Evolutionary conservation across 64 coral and sea anemone species (phyloP).

Genomic region (Anthopleura sola): DNA sequence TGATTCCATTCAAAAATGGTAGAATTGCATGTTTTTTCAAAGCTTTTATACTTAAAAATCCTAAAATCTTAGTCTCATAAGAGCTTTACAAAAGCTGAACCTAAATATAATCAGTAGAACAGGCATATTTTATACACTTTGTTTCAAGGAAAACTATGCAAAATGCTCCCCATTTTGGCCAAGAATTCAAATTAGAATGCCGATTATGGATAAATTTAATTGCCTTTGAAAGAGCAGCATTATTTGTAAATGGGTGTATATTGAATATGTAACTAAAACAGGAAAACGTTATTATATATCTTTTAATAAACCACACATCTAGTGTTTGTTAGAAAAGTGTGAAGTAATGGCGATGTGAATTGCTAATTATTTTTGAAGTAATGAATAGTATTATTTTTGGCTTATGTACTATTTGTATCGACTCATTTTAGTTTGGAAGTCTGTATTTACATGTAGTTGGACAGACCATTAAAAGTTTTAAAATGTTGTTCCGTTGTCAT

Average conservation of each 20-base stretch:
- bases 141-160: not conserved
- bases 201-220: not conserved
- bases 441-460: constrained; percentile 18
- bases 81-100: constrained; percentile 2
- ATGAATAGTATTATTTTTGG: constrained; percentile 12
- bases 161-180: constrained; percentile 2
- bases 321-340: not conserved
- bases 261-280: constrained; percentile 17
- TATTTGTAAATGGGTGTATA: constrained; percentile 21
- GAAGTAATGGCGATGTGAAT: constrained; percentile 11
- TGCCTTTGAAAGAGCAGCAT: constrained; percentile 17
- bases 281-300: not conserved
- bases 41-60: constrained; percentile 7
- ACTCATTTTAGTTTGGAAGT: constrained; percentile 3
- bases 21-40: constrained; percentile 16
- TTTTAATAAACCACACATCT: constrained; percentile 9
- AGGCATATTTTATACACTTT: constrained; percentile 16
- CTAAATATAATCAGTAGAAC: not conserved
- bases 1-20: constrained; percentile 15
- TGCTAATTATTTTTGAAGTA: constrained; percentile 12
- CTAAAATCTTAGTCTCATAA: not conserved
- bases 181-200: not conserved
- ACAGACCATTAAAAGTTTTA: constrained; percentile 18
- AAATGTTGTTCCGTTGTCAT: not conserved
- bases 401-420: constrained; percentile 13